Evolutionary conservation across 2,113 vertebrate species (phyloP).

Genomic region (Gracilinanus agilis): DNA sequence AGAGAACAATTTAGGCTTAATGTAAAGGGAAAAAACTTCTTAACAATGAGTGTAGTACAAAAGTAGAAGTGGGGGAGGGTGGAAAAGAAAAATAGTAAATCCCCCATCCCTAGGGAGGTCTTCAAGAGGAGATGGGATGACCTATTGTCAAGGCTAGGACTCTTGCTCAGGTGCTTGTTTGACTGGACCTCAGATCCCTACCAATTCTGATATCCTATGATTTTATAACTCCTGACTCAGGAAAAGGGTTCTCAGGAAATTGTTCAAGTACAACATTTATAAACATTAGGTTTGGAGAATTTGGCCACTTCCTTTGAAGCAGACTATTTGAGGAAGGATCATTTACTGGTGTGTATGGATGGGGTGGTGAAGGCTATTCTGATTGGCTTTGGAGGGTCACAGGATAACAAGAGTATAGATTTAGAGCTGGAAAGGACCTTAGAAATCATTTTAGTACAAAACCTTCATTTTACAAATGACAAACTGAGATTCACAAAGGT

Average conservation of each 20-base stretch:
- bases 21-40: background rate
- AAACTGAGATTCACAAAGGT: background rate
- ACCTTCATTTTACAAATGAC: background rate
- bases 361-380: background rate
- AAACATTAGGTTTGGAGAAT: background rate
- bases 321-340: background rate
- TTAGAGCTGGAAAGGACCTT: background rate
- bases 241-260: background rate
- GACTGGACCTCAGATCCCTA: background rate
- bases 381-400: background rate
- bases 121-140: background rate
- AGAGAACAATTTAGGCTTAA: background rate
- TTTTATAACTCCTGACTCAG: background rate
- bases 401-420: background rate
- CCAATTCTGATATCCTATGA: background rate
- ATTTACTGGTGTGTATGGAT: background rate
- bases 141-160: background rate
- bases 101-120: background rate
- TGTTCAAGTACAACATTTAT: background rate
- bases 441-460: background rate
- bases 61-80: background rate
- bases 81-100: background rate
- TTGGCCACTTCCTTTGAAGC: background rate
- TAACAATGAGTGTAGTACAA: background rate
- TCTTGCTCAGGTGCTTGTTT: background rate